A percentile compares a stretch with the other conserved stretches of the same genome.
These are phyloP conservation scores for Neoaliturus tenellus DNA, from an alignment of 2,888 invertebrate genomes.

Conservation along the genomic window DNA sequence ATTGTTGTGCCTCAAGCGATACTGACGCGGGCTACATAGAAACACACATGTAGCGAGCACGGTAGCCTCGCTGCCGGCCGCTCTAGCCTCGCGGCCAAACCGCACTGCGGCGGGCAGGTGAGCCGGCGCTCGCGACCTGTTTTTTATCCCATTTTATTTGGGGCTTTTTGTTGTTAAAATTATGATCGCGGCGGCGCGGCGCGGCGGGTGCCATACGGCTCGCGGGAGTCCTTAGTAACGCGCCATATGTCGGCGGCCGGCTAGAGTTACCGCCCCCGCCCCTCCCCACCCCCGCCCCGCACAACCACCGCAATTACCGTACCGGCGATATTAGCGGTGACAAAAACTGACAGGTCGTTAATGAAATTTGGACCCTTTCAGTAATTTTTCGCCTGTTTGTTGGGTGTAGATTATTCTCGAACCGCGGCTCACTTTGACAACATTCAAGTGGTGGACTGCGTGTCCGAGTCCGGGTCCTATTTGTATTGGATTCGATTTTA, in stretches of 20 bases:
- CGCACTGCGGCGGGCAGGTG: background rate
- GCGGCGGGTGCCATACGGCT: slow-evolving; percentile 55
- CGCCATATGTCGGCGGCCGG: slow-evolving; percentile 52
- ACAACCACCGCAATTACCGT: slow-evolving; percentile 22
- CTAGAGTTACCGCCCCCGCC: background rate
- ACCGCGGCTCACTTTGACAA: no score
- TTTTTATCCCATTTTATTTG: slow-evolving; percentile 55
- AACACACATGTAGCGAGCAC: background rate
- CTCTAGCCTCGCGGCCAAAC: background rate
- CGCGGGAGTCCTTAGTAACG: slow-evolving; percentile 50
- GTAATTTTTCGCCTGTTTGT: no score
- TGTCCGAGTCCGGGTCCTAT: no score
- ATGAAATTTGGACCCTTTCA: no score
- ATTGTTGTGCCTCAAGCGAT: no score
- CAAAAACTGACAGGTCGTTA: no score
- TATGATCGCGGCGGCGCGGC: slow-evolving; percentile 29
- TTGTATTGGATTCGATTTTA: no score
- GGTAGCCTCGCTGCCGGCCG: background rate
- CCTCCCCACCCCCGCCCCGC: background rate
- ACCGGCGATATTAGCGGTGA: no score
- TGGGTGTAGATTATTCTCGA: no score
- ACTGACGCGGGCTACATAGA: no score
- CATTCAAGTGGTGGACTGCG: no score
- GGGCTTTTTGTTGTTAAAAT: slow-evolving; percentile 59
- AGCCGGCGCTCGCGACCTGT: slow-evolving; percentile 30